phyloP scores from a whole-genome alignment of 2,888 invertebrate species.

The Hecatera dysodea region DNA sequence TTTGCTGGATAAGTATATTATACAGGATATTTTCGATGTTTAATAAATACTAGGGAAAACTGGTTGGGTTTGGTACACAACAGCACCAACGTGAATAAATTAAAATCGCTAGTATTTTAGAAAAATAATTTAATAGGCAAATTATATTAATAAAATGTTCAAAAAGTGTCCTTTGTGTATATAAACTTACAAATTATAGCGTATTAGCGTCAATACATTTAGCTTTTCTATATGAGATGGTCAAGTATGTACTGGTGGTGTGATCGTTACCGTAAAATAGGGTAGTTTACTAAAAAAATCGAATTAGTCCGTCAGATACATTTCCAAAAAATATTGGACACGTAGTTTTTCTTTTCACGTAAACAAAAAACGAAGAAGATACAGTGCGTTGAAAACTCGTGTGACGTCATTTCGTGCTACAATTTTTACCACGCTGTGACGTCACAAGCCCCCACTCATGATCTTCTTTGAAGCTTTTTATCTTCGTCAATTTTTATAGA shows the following conservation, averaged over 20 bases:
- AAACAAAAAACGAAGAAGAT: no score
- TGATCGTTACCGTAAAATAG: conserved; percentile 22
- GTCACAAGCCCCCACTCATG: no score
- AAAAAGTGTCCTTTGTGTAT: conserved; percentile 90
- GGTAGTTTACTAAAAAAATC: no score
- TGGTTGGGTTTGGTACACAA: background rate
- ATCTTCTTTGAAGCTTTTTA: no score
- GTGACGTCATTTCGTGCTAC: no score
- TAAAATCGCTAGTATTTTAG: conserved; percentile 77
- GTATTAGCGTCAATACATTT: conserved; percentile 77
- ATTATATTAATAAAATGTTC: conserved; percentile 88
- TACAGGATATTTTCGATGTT: no score
- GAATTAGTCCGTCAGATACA: no score
- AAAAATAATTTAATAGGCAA: conserved; percentile 91
- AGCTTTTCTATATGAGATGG: conserved; percentile 45
- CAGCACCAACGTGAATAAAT: conserved; percentile 29
- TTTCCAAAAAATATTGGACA: no score
- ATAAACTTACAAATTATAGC: conserved; percentile 85
- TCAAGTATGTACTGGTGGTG: background rate
- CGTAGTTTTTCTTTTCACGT: no score
- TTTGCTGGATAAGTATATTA: background rate
- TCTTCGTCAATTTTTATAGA: no score
- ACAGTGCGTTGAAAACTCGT: no score
- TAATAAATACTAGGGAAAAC: background rate
- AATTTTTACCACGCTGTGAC: no score